Evolutionary conservation across 2,113 vertebrate species (phyloP).

Genomic region (Crotalus viridis): DNA sequence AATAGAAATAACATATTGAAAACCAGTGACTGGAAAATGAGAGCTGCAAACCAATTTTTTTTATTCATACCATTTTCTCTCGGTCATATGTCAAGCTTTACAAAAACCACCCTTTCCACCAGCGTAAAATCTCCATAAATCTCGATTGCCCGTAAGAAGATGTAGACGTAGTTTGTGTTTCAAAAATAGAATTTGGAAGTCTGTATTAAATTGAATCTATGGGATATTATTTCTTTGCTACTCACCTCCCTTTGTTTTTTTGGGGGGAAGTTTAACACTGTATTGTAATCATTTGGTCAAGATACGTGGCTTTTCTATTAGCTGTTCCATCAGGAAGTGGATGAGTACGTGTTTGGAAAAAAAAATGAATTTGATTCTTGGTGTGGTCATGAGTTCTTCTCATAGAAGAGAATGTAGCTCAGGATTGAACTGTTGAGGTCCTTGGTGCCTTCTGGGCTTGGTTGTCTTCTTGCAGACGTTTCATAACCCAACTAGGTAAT

Average conservation of each 20-base stretch:
- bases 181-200: background rate
- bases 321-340: background rate
- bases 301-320: fast-evolving
- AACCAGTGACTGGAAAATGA: slow-evolving; percentile 19
- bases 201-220: background rate
- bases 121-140: background rate
- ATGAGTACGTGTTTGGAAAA: background rate
- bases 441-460: background rate
- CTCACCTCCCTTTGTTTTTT: background rate
- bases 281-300: background rate
- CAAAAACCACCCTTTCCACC: background rate
- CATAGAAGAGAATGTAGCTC: background rate
- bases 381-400: background rate
- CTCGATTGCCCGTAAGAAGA: background rate
- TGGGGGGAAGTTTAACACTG: background rate
- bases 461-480: background rate
- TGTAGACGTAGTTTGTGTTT: background rate
- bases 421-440: background rate
- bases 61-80: background rate
- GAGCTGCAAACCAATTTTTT: slow-evolving; percentile 16
- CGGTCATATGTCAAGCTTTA: slow-evolving; percentile 26
- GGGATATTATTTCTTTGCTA: background rate
- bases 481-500: background rate
- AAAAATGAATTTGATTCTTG: background rate
- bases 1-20: slow-evolving; percentile 1